Percentiles rank a stretch among this genome's conserved stretches.
Conservation (phyloP, 2,113 vertebrate genomes). For the Microcebus griseorufus region DNA sequence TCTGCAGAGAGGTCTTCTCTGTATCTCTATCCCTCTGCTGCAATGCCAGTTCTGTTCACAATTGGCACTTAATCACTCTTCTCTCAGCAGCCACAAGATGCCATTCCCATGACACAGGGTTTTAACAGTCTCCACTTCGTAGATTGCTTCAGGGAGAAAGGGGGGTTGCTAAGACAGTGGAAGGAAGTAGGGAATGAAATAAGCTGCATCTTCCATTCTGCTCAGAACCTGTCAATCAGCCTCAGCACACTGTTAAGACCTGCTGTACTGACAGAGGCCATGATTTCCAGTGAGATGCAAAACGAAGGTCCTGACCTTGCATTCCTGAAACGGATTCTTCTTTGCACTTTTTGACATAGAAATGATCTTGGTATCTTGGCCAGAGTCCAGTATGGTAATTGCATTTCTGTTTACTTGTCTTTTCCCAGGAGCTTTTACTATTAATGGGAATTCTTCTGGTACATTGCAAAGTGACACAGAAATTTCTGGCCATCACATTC, state of each 20-base stretch:
- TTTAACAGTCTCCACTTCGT: background rate
- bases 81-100: background rate
- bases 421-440: background rate
- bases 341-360: background rate
- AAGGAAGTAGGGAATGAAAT: background rate
- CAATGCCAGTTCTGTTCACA: background rate
- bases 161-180: background rate
- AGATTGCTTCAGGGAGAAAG: background rate
- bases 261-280: background rate
- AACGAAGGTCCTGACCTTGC: background rate
- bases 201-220: background rate
- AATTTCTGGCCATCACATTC: background rate
- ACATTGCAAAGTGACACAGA: background rate
- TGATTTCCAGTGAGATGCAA: background rate
- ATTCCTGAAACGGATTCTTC: background rate
- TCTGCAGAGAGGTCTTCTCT: background rate
- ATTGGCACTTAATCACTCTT: background rate
- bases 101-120: background rate
- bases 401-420: background rate
- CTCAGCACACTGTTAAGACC: background rate
- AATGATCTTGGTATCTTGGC: background rate
- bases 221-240: background rate
- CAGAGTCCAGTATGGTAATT: background rate
- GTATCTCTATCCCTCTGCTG: rapidly evolving
- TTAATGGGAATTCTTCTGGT: background rate